Percentiles rank a stretch among this genome's conserved stretches.
phyloP scores from a whole-genome alignment of 2,888 invertebrate species.

The Pteria penguin region DNA sequence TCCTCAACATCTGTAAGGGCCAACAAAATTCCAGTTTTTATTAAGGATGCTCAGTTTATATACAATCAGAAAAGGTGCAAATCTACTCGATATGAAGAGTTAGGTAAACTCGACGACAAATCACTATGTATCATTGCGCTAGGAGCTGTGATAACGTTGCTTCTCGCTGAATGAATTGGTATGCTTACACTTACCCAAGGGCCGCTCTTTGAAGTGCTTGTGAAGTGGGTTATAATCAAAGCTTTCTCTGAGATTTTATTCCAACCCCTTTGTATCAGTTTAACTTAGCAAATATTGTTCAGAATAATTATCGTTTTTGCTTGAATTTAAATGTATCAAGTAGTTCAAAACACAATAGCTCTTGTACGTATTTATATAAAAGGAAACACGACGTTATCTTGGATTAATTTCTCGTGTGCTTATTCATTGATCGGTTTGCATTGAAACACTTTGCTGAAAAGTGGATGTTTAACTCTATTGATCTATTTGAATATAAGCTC shows the following conservation, averaged over 20 bases:
- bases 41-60: neutral
- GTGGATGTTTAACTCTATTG: neutral
- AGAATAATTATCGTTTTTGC: constrained; percentile 28
- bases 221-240: constrained; percentile 37
- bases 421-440: constrained; percentile 1
- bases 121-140: constrained; percentile 13
- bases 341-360: constrained; percentile 4
- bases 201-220: constrained; percentile 41
- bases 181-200: constrained; percentile 27
- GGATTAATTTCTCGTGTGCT: neutral
- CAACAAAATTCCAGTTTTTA: neutral
- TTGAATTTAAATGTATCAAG: constrained; percentile 23
- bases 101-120: constrained; percentile 19
- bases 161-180: constrained; percentile 24
- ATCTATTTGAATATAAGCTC: neutral
- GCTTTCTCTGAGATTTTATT: constrained; percentile 37
- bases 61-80: neutral
- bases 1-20: no score
- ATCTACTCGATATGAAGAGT: constrained; percentile 25
- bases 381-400: constrained; percentile 5
- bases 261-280: constrained; percentile 30
- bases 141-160: constrained; percentile 40
- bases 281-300: constrained; percentile 18
- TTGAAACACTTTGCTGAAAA: constrained; percentile 10
- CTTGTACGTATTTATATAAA: constrained; percentile 12